phyloP scores from a whole-genome alignment of 2,888 invertebrate species.

The Shargacucullia verbasci region DNA sequence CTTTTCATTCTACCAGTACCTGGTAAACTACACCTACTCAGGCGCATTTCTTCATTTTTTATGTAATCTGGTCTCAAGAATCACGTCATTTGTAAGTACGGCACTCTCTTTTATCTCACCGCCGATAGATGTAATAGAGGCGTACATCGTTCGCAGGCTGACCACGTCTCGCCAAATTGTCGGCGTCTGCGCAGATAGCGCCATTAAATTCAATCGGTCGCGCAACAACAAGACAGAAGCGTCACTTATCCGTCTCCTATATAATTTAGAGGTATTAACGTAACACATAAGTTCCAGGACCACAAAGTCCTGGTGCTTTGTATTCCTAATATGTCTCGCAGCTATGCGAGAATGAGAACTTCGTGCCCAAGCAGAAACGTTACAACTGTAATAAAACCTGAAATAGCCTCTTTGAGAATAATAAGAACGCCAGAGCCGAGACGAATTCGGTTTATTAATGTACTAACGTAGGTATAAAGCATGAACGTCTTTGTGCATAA shows the following conservation, averaged over 20 bases:
- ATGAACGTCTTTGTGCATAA: constrained; percentile 20
- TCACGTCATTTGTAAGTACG: constrained; percentile 53
- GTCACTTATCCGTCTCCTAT: constrained; percentile 74
- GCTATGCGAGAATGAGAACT: constrained; percentile 18
- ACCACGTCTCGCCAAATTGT: constrained; percentile 75
- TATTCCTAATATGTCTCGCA: constrained; percentile 69
- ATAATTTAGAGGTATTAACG: constrained; percentile 83
- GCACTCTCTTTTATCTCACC: constrained; percentile 61
- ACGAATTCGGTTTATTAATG: constrained; percentile 34
- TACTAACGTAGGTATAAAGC: constrained; percentile 10
- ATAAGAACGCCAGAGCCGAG: constrained; percentile 16
- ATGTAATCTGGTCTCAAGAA: constrained; percentile 41
- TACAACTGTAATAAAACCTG: constrained; percentile 47
- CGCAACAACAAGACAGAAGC: constrained; percentile 75
- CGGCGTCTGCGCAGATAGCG: constrained; percentile 78
- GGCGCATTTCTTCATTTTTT: constrained; percentile 47
- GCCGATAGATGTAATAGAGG: constrained; percentile 61
- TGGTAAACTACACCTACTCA: constrained; percentile 25
- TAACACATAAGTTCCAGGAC: constrained; percentile 56
- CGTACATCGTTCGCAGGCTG: constrained; percentile 59
- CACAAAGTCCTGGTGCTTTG: constrained; percentile 61
- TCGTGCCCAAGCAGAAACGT: constrained; percentile 45
- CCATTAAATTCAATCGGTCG: constrained; percentile 84
- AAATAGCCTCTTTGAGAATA: constrained; percentile 45
- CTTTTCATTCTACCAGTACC: too few species aligned